Evolutionary conservation across 2,797 vertebrate species (phyloP).

Genomic region (Craterocephalus amniculus): DNA sequence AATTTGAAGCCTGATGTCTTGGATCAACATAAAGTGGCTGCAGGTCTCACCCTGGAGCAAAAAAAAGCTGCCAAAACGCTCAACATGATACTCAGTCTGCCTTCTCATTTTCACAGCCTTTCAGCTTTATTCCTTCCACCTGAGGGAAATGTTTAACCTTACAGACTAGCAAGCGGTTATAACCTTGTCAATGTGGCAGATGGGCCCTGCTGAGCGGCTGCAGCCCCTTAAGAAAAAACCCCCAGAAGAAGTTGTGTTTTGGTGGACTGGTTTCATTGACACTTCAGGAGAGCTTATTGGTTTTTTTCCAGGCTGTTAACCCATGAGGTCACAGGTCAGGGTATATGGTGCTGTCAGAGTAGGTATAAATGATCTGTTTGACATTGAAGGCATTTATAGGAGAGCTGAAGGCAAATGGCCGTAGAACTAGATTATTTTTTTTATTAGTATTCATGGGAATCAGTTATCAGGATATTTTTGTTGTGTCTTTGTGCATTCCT

Average conservation of each 20-base stretch:
- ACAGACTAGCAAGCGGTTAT: constrained; percentile 7
- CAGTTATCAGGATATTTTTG: no score
- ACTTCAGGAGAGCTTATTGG: constrained; percentile 9
- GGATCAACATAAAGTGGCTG: constrained; percentile 18
- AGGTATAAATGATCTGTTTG: constrained; percentile 13
- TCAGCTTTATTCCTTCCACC: constrained; percentile 14
- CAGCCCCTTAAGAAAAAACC: constrained; percentile 11
- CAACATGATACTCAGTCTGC: constrained; percentile 1
- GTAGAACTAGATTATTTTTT: neutral
- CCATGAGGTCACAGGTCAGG: constrained; percentile 43
- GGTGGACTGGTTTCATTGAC: constrained; percentile 21
- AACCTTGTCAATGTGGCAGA: constrained; percentile 14
- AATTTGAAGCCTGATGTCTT: constrained; percentile 10
- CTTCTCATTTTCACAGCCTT: constrained; percentile 1
- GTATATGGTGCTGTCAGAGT: constrained; percentile 19
- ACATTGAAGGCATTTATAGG: constrained; percentile 1
- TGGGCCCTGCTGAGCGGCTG: constrained; percentile 4
- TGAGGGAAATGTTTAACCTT: constrained; percentile 18
- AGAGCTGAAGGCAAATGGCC: neutral
- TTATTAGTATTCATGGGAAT: neutral
- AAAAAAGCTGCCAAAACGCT: constrained; percentile 1
- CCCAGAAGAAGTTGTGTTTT: neutral
- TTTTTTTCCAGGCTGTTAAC: constrained; percentile 38
- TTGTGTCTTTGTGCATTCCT: no score
- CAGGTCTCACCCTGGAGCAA: constrained; percentile 36